phyloP scores from a whole-genome alignment of 1,140 invertebrate species.

The Eumaeus atala region DNA sequence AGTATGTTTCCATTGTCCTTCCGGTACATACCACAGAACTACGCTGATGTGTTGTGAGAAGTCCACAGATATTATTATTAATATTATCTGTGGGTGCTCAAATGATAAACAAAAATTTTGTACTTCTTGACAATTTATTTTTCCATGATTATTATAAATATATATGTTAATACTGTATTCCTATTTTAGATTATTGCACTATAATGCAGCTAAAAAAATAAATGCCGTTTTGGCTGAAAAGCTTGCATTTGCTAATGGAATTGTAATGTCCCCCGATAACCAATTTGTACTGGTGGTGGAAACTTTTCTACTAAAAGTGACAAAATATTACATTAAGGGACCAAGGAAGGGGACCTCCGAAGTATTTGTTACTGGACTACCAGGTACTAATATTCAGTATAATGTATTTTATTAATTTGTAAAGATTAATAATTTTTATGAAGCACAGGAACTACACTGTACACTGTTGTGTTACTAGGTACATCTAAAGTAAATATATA shows the following conservation, averaged over 20 bases:
- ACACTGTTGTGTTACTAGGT: no score
- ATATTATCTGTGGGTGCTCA: no score
- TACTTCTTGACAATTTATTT: background rate
- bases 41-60: no score
- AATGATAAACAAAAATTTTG: no score
- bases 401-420: no score
- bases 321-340: slow-evolving; percentile 84
- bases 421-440: no score
- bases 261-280: slow-evolving; percentile 84
- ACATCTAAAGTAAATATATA: no score
- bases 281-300: slow-evolving; percentile 84
- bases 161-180: slow-evolving; percentile 18
- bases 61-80: no score
- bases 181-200: slow-evolving; percentile 75
- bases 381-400: no score
- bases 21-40: no score
- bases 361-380: slow-evolving; percentile 84
- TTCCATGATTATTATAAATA: slow-evolving; percentile 6
- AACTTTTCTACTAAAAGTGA: slow-evolving; percentile 70
- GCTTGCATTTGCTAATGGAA: slow-evolving; percentile 87
- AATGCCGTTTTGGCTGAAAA: slow-evolving; percentile 80
- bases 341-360: slow-evolving; percentile 82
- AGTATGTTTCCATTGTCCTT: no score
- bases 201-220: slow-evolving; percentile 71
- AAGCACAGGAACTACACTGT: no score